phyloP scores from a whole-genome alignment of 1,140 invertebrate genomes.

The Chelonus insularis region DNA sequence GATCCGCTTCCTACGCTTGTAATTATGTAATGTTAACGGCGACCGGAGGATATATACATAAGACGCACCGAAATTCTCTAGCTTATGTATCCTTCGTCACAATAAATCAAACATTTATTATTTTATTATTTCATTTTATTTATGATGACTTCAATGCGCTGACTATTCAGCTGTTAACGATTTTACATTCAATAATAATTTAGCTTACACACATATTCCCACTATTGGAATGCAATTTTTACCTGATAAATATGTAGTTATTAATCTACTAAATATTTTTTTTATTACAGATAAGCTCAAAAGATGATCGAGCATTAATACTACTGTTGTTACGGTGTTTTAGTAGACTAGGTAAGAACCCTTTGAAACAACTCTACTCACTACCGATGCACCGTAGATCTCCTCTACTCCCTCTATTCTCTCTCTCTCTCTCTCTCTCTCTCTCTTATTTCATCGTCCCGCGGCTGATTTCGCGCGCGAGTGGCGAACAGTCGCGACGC shows the following conservation, averaged over 20 bases:
- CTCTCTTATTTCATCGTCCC: slow-evolving; percentile 1
- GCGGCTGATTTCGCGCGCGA: slow-evolving; percentile 10
- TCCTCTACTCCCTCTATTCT: background rate
- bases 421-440: background rate
- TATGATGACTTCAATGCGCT: too few relatives aligned
- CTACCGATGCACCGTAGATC: background rate
- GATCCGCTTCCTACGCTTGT: slow-evolving; percentile 61
- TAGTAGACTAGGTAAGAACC: background rate
- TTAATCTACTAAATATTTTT: too few relatives aligned
- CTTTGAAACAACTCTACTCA: background rate
- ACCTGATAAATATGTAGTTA: too few relatives aligned
- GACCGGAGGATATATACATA: slow-evolving; percentile 26
- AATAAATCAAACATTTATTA: slow-evolving; percentile 19
- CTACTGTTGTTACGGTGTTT: too few relatives aligned
- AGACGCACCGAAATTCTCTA: slow-evolving; percentile 21
- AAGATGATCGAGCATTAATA: too few relatives aligned
- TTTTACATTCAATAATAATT: too few relatives aligned
- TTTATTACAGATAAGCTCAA: too few relatives aligned
- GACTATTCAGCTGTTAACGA: too few relatives aligned
- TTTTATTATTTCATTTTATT: background rate
- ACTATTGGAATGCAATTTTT: too few relatives aligned
- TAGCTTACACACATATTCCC: too few relatives aligned
- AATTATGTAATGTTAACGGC: slow-evolving; percentile 52
- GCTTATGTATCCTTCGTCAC: background rate
- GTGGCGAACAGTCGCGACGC: slow-evolving; percentile 9